phyloP scores from a whole-genome alignment of 2,888 invertebrate genomes.

The Artemia sp. region DNA sequence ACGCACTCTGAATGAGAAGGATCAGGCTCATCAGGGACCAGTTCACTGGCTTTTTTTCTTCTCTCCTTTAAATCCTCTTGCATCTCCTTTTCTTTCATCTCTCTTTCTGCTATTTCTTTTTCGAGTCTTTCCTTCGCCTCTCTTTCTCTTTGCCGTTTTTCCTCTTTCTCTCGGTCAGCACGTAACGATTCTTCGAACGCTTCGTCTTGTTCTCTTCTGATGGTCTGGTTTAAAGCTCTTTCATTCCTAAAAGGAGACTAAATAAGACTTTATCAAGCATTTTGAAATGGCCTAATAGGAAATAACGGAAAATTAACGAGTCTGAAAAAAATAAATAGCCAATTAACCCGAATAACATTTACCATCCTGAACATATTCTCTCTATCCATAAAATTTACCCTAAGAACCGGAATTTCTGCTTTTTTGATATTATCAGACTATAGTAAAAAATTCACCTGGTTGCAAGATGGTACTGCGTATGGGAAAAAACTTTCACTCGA shows the following conservation, averaged over 20 bases:
- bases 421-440: too few species aligned
- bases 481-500: too few species aligned
- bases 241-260: slow-evolving; percentile 41
- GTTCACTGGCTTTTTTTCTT: slow-evolving; percentile 26
- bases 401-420: too few species aligned
- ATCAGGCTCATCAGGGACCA: slow-evolving; percentile 21
- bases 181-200: slow-evolving; percentile 77
- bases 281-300: too few species aligned
- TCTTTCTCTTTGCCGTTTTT: slow-evolving; percentile 44
- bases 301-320: too few species aligned
- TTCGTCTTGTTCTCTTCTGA: slow-evolving; percentile 79
- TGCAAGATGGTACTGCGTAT: too few species aligned
- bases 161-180: slow-evolving; percentile 88
- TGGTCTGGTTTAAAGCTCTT: slow-evolving; percentile 61
- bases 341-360: too few species aligned
- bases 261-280: too few species aligned
- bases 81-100: slow-evolving; percentile 37
- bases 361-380: too few species aligned
- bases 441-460: too few species aligned
- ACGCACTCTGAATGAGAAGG: slow-evolving; percentile 45
- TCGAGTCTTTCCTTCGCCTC: slow-evolving; percentile 38
- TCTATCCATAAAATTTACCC: too few species aligned
- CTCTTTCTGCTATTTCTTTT: slow-evolving; percentile 35
- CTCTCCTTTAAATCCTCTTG: slow-evolving; percentile 29
- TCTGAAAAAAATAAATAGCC: too few species aligned